phyloP scores from a whole-genome alignment of 2,113 vertebrate species.

The Rhea americana region DNA sequence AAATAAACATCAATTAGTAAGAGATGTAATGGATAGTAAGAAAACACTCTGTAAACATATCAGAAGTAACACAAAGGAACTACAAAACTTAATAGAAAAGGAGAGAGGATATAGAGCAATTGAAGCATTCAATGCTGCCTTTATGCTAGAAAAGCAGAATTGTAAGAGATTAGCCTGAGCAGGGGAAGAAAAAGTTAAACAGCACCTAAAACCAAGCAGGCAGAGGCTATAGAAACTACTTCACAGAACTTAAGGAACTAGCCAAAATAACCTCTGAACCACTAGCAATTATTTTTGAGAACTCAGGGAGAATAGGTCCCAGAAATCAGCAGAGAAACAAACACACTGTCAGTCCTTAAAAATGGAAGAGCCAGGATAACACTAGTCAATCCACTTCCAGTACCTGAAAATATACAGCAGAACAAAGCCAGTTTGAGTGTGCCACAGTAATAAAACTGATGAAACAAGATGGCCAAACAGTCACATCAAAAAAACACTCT shows the following conservation, averaged over 20 bases:
- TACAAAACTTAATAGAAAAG: not conserved
- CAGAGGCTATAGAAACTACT: not conserved
- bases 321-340: constrained; percentile 2
- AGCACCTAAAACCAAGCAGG: not conserved
- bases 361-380: not conserved
- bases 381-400: not conserved
- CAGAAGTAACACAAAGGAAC: not conserved
- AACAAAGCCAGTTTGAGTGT: not conserved
- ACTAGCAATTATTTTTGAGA: not conserved
- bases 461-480: not conserved
- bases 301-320: not conserved
- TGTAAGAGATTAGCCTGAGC: not conserved
- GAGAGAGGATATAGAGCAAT: not conserved
- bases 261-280: not conserved
- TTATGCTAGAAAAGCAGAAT: not conserved
- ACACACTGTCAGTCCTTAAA: not conserved
- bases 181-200: not conserved
- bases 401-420: not conserved
- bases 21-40: not conserved
- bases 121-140: not conserved
- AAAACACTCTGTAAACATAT: not conserved
- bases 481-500: not conserved
- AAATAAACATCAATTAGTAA: not conserved
- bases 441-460: not conserved
- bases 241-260: not conserved